A percentile compares a stretch with the other conserved stretches of the same genome.
Evolutionary conservation across 2,797 vertebrate species (phyloP).

Genomic region (Philypnodon macrostomus): DNA sequence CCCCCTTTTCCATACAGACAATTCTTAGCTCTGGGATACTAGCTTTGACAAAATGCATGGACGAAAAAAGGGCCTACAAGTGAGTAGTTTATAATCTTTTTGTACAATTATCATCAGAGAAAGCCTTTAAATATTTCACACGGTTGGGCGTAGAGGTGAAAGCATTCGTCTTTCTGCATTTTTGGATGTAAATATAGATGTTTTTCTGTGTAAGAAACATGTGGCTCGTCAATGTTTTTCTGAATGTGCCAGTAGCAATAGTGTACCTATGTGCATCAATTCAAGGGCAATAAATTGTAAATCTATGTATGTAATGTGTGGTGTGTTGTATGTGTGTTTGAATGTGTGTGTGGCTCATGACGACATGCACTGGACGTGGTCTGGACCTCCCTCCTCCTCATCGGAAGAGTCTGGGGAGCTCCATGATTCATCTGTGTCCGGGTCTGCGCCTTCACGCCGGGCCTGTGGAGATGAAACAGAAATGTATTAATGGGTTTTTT

Average conservation of each 20-base stretch:
- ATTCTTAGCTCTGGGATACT: constrained; percentile 27
- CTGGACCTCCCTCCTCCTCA: constrained; percentile 89
- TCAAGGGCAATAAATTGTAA: constrained; percentile 62
- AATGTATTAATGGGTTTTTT: too few relatives aligned
- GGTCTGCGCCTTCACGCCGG: constrained; percentile 78
- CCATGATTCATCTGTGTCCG: constrained; percentile 89
- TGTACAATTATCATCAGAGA: constrained; percentile 42
- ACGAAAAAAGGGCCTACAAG: constrained; percentile 34
- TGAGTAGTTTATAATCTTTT: constrained; percentile 47
- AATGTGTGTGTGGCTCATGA: constrained; percentile 78
- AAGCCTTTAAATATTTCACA: constrained; percentile 33
- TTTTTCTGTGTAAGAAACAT: constrained; percentile 33
- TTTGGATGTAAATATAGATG: constrained; percentile 38
- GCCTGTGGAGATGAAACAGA: constrained; percentile 29
- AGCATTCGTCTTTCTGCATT: constrained; percentile 42
- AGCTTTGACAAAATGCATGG: constrained; percentile 26
- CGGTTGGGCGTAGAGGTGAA: constrained; percentile 39
- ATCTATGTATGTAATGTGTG: constrained; percentile 17
- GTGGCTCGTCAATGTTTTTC: constrained; percentile 59
- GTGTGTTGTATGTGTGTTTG: constrained; percentile 20
- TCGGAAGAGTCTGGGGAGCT: constrained; percentile 92
- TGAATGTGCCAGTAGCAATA: constrained; percentile 71
- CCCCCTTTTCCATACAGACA: constrained; percentile 36
- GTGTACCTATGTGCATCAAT: constrained; percentile 72
- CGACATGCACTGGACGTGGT: constrained; percentile 96